Percentiles rank a stretch among this genome's conserved stretches.
Conservation (phyloP, 2,888 invertebrate species). For the Leptura quadrifasciata region DNA sequence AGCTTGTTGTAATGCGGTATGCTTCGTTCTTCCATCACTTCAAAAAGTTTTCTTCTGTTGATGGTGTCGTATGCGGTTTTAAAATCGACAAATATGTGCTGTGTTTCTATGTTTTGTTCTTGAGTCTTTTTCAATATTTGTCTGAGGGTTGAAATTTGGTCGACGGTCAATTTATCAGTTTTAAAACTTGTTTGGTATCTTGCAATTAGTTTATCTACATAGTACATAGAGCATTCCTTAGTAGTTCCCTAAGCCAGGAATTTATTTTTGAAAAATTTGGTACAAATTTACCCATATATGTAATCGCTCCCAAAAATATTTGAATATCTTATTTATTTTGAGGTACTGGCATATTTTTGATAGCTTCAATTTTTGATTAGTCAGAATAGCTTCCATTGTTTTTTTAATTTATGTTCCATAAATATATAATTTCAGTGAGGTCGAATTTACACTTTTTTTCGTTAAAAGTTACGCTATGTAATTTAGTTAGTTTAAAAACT, state of each 20-base stretch:
- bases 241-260: background rate
- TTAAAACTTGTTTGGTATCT: too few species aligned
- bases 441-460: constrained; percentile 55
- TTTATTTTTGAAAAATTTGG: constrained; percentile 42
- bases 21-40: too few species aligned
- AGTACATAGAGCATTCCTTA: too few species aligned
- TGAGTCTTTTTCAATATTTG: too few species aligned
- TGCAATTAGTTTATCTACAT: too few species aligned
- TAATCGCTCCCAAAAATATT: constrained; percentile 48
- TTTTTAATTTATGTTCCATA: constrained; percentile 30
- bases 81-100: too few species aligned
- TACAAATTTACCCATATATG: constrained; percentile 46
- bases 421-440: constrained; percentile 17
- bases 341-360: constrained; percentile 37
- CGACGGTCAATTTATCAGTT: too few species aligned
- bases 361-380: constrained; percentile 41
- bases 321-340: constrained; percentile 44
- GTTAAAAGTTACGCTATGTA: constrained; percentile 54
- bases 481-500: constrained; percentile 47
- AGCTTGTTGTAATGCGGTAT: too few species aligned
- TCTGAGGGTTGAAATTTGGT: too few species aligned
- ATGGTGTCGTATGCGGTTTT: too few species aligned
- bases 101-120: too few species aligned
- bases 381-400: constrained; percentile 2
- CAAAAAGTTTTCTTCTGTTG: too few species aligned